phyloP scores from a whole-genome alignment of 2,888 invertebrate species.

The Pyrrhosoma nymphula region DNA sequence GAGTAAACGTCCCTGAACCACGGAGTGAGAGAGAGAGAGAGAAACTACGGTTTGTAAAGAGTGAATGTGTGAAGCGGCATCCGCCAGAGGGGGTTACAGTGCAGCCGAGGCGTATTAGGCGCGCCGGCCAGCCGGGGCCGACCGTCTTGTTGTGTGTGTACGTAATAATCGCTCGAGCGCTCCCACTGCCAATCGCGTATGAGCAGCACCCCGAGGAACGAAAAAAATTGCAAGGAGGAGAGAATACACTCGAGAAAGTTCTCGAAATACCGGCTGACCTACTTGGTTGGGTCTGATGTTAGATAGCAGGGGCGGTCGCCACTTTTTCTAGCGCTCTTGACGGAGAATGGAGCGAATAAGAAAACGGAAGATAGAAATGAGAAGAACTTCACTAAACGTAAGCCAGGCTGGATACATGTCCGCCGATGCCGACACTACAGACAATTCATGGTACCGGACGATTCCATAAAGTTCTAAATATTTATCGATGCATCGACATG shows the following conservation, averaged over 20 bases:
- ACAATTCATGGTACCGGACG: no score
- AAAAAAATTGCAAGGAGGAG: not conserved
- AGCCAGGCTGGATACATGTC: no score
- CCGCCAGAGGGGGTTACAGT: not conserved
- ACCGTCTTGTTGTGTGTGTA: not conserved
- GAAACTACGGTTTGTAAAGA: no score
- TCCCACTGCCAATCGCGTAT: not conserved
- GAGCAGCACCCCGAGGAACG: not conserved
- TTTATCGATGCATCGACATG: no score
- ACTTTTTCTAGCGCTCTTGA: not conserved
- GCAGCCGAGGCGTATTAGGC: not conserved
- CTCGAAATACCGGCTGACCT: slow-evolving; percentile 60
- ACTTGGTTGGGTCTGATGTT: not conserved
- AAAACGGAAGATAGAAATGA: not conserved
- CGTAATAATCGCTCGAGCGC: not conserved
- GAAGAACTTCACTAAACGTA: not conserved
- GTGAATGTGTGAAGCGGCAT: not conserved
- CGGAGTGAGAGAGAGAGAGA: no score
- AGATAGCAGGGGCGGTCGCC: not conserved
- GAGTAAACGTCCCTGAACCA: not conserved
- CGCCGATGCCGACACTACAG: no score
- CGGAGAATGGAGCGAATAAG: not conserved
- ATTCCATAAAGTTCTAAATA: no score
- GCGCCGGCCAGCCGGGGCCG: not conserved
- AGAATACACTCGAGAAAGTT: not conserved